Conservation (phyloP, 2,113 vertebrate species). For the Perca schrenkii region DNA sequence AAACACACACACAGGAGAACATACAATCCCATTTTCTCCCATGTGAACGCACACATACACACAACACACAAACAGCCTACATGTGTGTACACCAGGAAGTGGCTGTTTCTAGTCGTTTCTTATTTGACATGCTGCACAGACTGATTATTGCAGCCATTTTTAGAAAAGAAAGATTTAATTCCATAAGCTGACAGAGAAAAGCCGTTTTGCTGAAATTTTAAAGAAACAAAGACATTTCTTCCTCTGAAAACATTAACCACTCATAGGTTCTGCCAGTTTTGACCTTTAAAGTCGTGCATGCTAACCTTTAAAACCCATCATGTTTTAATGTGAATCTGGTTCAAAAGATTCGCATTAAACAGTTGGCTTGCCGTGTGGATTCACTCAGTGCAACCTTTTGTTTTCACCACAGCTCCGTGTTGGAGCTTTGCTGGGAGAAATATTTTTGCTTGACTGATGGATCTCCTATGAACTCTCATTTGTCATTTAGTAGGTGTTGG, state of each 20-base stretch:
- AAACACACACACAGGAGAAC: constrained; percentile 28
- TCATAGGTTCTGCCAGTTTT: constrained; percentile 47
- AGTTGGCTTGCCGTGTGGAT: constrained; percentile 33
- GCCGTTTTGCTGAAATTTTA: constrained; percentile 5
- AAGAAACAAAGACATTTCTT: constrained; percentile 32
- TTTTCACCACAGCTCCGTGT: constrained; percentile 40
- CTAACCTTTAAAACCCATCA: constrained; percentile 75
- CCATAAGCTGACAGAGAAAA: background rate
- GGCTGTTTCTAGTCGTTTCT: constrained; percentile 11
- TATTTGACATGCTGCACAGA: background rate
- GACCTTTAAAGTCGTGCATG: constrained; percentile 68
- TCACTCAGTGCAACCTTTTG: constrained; percentile 60
- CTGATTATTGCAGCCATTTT: background rate
- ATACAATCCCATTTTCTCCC: background rate
- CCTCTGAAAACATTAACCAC: constrained; percentile 28
- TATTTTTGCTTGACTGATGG: constrained; percentile 59
- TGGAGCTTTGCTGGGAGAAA: constrained; percentile 29
- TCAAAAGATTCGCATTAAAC: constrained; percentile 2
- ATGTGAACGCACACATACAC: background rate
- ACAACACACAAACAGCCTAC: constrained; percentile 1
- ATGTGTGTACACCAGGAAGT: constrained; percentile 26
- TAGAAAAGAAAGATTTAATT: constrained; percentile 16
- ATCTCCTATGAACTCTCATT: constrained; percentile 55
- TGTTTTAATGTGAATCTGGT: constrained; percentile 55
- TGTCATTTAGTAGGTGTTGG: constrained; percentile 18